These are phyloP conservation scores for Thymallus thymallus DNA, from an alignment of 2,113 vertebrate genomes.

Conservation along the genomic window DNA sequence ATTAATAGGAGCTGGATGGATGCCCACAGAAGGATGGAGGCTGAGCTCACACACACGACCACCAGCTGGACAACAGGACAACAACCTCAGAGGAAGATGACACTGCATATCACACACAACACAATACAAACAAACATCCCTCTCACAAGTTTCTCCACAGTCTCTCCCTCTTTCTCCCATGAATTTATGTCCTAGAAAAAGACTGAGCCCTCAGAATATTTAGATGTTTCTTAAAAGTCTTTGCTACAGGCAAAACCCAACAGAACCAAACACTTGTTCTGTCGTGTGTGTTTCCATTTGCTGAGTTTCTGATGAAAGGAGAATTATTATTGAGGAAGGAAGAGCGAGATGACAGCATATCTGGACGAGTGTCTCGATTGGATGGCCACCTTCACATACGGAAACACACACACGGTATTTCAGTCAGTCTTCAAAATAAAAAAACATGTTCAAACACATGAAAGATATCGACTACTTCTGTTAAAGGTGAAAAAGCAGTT, in stretches of 20 bases:
- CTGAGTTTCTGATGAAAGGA: not conserved
- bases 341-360: not conserved
- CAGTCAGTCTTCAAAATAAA: not conserved
- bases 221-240: too few relatives aligned
- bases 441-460: too few relatives aligned
- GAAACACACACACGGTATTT: not conserved
- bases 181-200: too few relatives aligned
- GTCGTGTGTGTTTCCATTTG: not conserved
- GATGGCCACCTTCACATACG: too few relatives aligned
- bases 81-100: conserved; percentile 41
- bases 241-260: too few relatives aligned
- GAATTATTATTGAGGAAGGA: not conserved
- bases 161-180: too few relatives aligned
- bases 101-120: conserved; percentile 30
- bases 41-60: conserved; percentile 48
- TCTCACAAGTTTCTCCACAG: too few relatives aligned
- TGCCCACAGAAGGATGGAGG: conserved; percentile 54
- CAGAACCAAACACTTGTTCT: too few relatives aligned
- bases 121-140: not conserved
- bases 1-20: conserved; percentile 60
- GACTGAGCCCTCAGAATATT: too few relatives aligned
- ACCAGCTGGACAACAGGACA: conserved; percentile 42
- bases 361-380: not conserved
- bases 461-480: too few relatives aligned
- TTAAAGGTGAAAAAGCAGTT: too few relatives aligned